Evolutionary conservation across 1,140 invertebrate species (phyloP), one percentile per base, ranked within the genome.

Genomic region (Dendroctonus ponderosae): DNA sequence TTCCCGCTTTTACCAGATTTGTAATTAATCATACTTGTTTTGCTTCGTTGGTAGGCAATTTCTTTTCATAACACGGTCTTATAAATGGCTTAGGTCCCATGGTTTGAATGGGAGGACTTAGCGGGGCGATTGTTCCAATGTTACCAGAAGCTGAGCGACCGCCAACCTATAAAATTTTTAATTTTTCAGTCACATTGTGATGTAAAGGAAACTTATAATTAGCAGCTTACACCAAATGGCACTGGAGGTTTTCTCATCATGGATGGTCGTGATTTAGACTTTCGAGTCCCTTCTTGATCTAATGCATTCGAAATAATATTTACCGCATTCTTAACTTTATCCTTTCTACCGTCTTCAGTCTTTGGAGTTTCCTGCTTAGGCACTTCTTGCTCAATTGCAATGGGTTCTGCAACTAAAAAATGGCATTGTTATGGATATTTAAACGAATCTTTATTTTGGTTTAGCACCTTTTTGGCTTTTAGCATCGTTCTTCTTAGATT

Each of bases 221-320:
- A 52, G 26, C 9, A 52, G 5, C 9, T 67, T 43, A 73, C 74
- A 26, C 84, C 83, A 74, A 85, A 85, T 52, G 85, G 84, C 61
- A 85, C 80, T 3, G 84, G 84, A 5, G 85, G 84, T 75, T 85
- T 85, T 66, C 83, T 80, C 77, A 75, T 72, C 71, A 76, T 75
- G 61, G 76, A 77, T 71, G 79, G 74, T 75, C 82, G 66, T 6
- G 77, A 79, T 60, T 78, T 76, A 61, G 79, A 76, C 80, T 83
- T 77, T 79, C 82, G 62, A 72, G 82, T 60, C 72, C 80, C 74
- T 75, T 82, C 76, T 79, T 83, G 76, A 79, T 83, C 64, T 71
- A 85, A 82, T 60, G 83, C 83, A 77, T 81, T 85, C 70, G 82
- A 83, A 64, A 85, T 85, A 54, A 85, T 84, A 75, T 80, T 81